Evolutionary conservation across 2,113 vertebrate genomes (phyloP).

Genomic region (Conger conger): DNA sequence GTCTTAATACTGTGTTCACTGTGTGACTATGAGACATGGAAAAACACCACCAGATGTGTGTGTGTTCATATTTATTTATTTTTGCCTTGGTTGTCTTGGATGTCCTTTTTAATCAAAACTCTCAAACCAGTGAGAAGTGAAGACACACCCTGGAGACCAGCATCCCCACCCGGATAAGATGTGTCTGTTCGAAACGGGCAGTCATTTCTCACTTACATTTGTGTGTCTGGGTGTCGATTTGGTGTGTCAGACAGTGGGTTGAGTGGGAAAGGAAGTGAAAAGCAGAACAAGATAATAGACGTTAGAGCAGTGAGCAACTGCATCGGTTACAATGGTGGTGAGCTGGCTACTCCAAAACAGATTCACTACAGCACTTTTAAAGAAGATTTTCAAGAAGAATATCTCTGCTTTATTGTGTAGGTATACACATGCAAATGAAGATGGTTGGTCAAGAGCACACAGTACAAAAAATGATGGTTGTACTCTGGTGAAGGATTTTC

Average conservation of each 20-base stretch:
- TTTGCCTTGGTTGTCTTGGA: neutral
- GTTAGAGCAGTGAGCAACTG: neutral
- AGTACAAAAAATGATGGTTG: neutral
- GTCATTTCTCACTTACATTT: neutral
- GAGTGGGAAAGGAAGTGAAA: neutral
- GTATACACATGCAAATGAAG: neutral
- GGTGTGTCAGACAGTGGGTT: neutral
- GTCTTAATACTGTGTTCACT: neutral
- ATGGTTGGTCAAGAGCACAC: neutral
- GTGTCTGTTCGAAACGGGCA: neutral
- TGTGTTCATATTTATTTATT: neutral
- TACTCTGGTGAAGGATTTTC: neutral
- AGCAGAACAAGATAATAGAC: neutral
- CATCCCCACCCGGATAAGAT: neutral
- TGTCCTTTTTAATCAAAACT: neutral
- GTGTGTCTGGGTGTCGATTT: neutral
- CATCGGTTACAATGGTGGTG: neutral
- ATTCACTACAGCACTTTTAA: neutral
- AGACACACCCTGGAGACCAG: neutral
- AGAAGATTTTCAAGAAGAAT: neutral
- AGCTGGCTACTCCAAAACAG: neutral
- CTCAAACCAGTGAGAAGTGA: neutral
- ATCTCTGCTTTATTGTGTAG: neutral
- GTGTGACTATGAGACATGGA: neutral
- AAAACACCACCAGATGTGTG: neutral